Conservation (phyloP, 2,113 vertebrate species). For the Cathartes aura region DNA sequence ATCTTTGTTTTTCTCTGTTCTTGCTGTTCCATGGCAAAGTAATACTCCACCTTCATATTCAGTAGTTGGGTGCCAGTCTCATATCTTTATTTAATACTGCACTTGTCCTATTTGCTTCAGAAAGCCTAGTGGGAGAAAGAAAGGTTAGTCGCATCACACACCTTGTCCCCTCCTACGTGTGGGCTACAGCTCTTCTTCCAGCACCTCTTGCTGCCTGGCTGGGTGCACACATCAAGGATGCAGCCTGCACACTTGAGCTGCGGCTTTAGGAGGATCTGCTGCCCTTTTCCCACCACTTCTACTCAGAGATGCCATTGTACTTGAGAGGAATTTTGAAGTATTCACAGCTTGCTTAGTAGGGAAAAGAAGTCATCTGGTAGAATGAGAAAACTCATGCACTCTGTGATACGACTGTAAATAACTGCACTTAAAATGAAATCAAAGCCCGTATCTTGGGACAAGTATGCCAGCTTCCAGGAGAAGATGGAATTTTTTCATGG, state of each 20-base stretch:
- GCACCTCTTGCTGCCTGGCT: not conserved
- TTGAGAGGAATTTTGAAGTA: not conserved
- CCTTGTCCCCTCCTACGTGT: fast-evolving
- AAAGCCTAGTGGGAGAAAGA: not conserved
- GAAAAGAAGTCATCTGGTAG: not conserved
- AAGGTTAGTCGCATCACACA: fast-evolving
- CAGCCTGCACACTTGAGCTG: fast-evolving
- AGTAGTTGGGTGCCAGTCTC: not conserved
- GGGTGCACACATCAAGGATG: not conserved
- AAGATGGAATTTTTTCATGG: slow-evolving; percentile 53
- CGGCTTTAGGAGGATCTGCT: not conserved
- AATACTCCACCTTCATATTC: not conserved
- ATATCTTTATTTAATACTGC: not conserved
- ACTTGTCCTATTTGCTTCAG: not conserved
- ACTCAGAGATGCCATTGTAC: not conserved
- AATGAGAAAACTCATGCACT: not conserved
- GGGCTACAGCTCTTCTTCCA: not conserved
- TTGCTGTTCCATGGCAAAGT: not conserved
- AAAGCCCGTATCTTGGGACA: not conserved
- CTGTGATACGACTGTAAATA: slow-evolving; percentile 43
- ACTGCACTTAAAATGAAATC: slow-evolving; percentile 50
- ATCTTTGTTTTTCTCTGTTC: not conserved
- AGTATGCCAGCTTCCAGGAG: slow-evolving; percentile 52
- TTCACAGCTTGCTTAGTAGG: not conserved
- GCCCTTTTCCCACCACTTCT: not conserved